Conservation (phyloP, 2,113 vertebrate genomes). For the Zonotrichia leucophrys region DNA sequence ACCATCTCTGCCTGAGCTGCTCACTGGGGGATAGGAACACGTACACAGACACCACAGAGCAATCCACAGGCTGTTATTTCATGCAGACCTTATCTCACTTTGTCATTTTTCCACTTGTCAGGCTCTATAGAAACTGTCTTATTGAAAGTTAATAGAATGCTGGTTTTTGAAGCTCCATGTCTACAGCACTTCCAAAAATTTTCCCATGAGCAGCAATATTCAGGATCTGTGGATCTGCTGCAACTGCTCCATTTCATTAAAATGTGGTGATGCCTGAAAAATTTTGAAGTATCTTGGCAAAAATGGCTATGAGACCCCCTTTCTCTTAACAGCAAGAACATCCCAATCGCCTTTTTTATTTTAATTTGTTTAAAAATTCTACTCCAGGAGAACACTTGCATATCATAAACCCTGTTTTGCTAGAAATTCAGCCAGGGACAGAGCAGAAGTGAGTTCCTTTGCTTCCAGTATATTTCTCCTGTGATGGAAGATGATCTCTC, state of each 20-base stretch:
- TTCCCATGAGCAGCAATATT: background rate
- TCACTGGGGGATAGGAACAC: background rate
- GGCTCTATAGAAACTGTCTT: background rate
- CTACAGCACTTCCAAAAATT: background rate
- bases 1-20: background rate
- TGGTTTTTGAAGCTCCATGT: background rate
- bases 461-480: slow-evolving; percentile 41
- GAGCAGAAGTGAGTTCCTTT: background rate
- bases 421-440: background rate
- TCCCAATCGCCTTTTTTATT: background rate
- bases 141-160: background rate
- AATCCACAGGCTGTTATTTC: background rate
- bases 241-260: background rate
- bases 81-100: background rate
- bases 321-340: background rate
- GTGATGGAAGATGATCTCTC: slow-evolving; percentile 39
- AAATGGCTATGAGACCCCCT: background rate
- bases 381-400: background rate
- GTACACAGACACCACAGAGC: background rate
- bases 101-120: background rate
- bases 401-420: background rate
- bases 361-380: background rate
- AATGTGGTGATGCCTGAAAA: background rate
- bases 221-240: background rate
- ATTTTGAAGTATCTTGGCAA: background rate